Evolutionary conservation across 2,113 vertebrate species (phyloP).

Genomic region (Aptenodytes forsteri): DNA sequence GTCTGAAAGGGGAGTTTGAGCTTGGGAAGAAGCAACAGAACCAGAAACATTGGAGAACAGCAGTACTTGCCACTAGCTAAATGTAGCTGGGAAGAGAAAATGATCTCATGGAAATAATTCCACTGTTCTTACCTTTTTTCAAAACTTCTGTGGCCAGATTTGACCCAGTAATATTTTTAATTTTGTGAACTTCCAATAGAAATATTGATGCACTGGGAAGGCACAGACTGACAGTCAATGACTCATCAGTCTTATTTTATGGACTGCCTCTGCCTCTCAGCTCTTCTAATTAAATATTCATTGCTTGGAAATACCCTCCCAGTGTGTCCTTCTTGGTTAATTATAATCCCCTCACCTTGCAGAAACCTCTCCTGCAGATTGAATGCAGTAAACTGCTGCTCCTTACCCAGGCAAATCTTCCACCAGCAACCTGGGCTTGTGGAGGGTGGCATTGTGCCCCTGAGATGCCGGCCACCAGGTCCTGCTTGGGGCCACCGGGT

Average conservation of each 20-base stretch:
- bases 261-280: background rate
- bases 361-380: background rate
- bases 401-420: background rate
- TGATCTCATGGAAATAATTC: background rate
- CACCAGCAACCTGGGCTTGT: background rate
- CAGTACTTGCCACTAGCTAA: background rate
- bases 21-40: background rate
- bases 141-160: background rate
- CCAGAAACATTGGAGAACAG: background rate
- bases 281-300: slow-evolving; percentile 7
- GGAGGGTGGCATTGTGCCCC: background rate
- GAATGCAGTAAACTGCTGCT: background rate
- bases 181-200: background rate
- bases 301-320: slow-evolving; percentile 1
- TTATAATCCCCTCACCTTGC: background rate
- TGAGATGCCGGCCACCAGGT: background rate
- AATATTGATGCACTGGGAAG: background rate
- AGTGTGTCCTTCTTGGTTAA: background rate
- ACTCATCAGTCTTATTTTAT: slow-evolving; percentile 32
- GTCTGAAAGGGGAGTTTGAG: background rate
- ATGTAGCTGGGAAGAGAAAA: background rate
- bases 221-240: background rate
- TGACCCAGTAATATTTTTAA: background rate
- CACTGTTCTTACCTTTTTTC: background rate
- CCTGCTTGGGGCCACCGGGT: background rate